These are phyloP conservation scores for Nymphalis io DNA, from an alignment of 1,140 invertebrate species.

Conservation along the genomic window DNA sequence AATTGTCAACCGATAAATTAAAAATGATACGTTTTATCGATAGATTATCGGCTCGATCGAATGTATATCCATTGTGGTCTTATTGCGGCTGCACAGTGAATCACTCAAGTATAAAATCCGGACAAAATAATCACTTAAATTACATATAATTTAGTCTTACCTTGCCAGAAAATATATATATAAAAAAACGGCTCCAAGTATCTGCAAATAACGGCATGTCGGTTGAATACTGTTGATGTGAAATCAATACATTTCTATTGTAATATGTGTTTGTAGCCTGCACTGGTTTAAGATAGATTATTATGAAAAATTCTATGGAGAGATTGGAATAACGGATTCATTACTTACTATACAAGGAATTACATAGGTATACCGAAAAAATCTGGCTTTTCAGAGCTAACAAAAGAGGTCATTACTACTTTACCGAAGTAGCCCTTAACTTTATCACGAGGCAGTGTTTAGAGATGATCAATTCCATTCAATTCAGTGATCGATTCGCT, in stretches of 20 bases:
- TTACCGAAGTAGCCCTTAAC: background rate
- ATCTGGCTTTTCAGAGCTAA: conserved; percentile 55
- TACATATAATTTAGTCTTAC: conserved; percentile 45
- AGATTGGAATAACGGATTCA: conserved; percentile 78
- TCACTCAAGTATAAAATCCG: conserved; percentile 76
- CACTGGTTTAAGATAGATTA: conserved; percentile 59
- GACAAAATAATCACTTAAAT: conserved; percentile 54
- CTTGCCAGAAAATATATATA: conserved; percentile 59
- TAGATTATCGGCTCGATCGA: conserved; percentile 58
- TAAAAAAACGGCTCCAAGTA: conserved; percentile 75
- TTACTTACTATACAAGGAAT: conserved; percentile 78
- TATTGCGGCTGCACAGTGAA: conserved; percentile 67
- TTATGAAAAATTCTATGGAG: conserved; percentile 75
- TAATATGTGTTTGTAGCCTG: conserved; percentile 79
- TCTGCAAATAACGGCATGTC: conserved; percentile 77
- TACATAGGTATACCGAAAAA: conserved; percentile 55
- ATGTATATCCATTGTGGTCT: conserved; percentile 78
- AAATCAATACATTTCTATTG: conserved; percentile 79
- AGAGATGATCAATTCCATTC: background rate
- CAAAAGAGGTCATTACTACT: background rate
- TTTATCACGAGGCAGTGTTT: background rate
- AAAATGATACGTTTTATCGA: conserved; percentile 55
- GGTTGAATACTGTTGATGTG: conserved; percentile 75
- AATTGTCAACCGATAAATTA: conserved; percentile 78
- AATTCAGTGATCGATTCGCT: background rate